A percentile compares a stretch with the other conserved stretches of the same genome.
Evolutionary conservation across 2,888 invertebrate species (phyloP).

Genomic region (Colletes collaris): DNA sequence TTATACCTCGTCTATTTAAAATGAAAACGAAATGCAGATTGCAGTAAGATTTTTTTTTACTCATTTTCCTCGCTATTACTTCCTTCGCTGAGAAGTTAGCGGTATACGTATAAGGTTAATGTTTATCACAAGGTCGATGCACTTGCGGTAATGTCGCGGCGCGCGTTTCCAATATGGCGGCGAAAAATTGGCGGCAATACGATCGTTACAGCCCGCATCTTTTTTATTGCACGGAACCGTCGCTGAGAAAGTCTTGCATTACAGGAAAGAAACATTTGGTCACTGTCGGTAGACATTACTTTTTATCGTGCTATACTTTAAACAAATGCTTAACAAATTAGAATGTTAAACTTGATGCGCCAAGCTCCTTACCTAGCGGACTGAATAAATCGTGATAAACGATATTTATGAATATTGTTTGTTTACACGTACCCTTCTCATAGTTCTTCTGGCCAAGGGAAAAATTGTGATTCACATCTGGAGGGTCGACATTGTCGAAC

Average conservation of each 20-base stretch:
- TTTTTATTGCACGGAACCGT: neutral
- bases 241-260: neutral
- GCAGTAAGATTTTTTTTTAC: no score
- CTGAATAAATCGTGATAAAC: no score
- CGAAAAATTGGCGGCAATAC: conserved; percentile 7
- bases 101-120: conserved; percentile 6
- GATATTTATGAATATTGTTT: no score
- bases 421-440: conserved; percentile 68
- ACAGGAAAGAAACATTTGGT: no score
- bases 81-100: conserved; percentile 20
- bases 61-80: neutral
- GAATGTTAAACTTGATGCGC: no score
- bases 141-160: conserved; percentile 38
- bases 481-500: conserved; percentile 75
- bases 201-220: neutral
- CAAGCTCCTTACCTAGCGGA: no score
- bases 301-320: neutral
- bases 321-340: no score
- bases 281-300: no score
- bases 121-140: conserved; percentile 59
- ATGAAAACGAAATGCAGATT: no score
- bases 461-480: conserved; percentile 79
- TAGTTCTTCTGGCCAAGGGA: conserved; percentile 71
- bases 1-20: no score
- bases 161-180: conserved; percentile 4